These are phyloP conservation scores for Coreoperca whiteheadi DNA, from an alignment of 2,113 vertebrate species.

Conservation along the genomic window DNA sequence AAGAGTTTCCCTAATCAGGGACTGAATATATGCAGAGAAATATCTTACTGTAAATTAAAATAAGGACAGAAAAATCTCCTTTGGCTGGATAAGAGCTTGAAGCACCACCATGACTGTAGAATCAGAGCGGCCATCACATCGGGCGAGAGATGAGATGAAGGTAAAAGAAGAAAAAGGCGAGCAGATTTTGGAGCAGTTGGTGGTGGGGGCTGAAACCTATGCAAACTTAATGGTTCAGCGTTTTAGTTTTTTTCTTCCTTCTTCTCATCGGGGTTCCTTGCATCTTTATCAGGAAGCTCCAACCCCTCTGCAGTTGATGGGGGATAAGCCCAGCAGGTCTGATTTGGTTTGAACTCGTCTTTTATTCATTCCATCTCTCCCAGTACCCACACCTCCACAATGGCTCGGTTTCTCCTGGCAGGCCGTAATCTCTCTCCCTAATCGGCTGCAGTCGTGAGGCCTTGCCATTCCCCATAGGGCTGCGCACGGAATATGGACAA, in stretches of 20 bases:
- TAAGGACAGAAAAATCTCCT: conserved; percentile 24
- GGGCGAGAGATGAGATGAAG: conserved; percentile 50
- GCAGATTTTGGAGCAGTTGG: conserved; percentile 53
- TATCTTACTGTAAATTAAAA: conserved; percentile 38
- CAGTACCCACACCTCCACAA: conserved; percentile 78
- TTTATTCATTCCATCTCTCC: conserved; percentile 76
- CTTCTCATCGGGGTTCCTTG: conserved; percentile 55
- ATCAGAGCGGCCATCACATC: conserved; percentile 58
- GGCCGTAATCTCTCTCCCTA: conserved; percentile 76
- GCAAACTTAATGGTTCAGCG: conserved; percentile 64
- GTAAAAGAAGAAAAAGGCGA: conserved; percentile 24
- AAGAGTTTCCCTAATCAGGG: conserved; percentile 17
- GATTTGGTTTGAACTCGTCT: conserved; percentile 72
- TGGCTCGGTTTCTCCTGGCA: conserved; percentile 74
- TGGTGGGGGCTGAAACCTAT: conserved; percentile 56
- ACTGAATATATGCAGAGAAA: conserved; percentile 30
- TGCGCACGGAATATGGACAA: conserved; percentile 61
- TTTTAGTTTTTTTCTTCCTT: conserved; percentile 9
- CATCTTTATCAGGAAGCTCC: conserved; percentile 73
- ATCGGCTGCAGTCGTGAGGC: conserved; percentile 80
- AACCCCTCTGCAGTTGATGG: conserved; percentile 64
- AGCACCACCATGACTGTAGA: conserved; percentile 55
- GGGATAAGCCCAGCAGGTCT: conserved; percentile 72
- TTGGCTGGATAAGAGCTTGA: conserved; percentile 45
- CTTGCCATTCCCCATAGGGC: conserved; percentile 73